A percentile compares a stretch with the other conserved stretches of the same genome.
These are phyloP conservation scores for Trogon surrucura DNA, from an alignment of 2,113 vertebrate genomes.

Conservation along the genomic window DNA sequence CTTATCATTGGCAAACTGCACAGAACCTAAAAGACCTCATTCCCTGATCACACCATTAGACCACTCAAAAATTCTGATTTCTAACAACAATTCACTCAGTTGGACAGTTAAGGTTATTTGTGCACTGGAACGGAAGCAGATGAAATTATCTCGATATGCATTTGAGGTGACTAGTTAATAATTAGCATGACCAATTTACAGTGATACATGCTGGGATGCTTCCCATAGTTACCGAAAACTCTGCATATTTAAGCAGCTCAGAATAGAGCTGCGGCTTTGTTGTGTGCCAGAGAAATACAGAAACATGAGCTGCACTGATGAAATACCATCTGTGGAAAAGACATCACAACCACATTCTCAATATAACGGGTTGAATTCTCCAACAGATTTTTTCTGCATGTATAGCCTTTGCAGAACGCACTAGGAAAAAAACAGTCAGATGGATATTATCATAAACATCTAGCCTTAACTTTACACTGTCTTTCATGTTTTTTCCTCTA, in stretches of 20 bases:
- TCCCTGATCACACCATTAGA: background rate
- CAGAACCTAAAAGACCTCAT: background rate
- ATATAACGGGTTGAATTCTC: background rate
- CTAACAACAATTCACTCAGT: background rate
- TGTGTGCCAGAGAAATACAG: background rate
- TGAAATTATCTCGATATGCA: background rate
- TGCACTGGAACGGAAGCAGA: background rate
- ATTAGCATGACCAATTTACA: too few species aligned
- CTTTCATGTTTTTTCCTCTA: background rate
- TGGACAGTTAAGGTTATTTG: background rate
- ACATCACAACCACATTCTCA: background rate
- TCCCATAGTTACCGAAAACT: background rate
- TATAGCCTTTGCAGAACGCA: background rate
- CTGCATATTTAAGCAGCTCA: background rate
- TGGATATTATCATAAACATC: fast-evolving
- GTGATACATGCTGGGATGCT: fast-evolving
- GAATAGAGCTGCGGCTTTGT: background rate
- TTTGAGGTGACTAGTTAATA: background rate
- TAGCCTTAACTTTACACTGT: background rate
- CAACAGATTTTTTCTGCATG: background rate
- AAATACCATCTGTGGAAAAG: background rate
- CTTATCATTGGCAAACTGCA: background rate
- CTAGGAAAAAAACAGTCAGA: background rate
- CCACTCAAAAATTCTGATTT: background rate
- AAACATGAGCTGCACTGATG: background rate